A percentile compares a stretch with the other conserved stretches of the same genome.
Evolutionary conservation across 2,113 vertebrate genomes (phyloP).

Genomic region (Cercopithecus mona): DNA sequence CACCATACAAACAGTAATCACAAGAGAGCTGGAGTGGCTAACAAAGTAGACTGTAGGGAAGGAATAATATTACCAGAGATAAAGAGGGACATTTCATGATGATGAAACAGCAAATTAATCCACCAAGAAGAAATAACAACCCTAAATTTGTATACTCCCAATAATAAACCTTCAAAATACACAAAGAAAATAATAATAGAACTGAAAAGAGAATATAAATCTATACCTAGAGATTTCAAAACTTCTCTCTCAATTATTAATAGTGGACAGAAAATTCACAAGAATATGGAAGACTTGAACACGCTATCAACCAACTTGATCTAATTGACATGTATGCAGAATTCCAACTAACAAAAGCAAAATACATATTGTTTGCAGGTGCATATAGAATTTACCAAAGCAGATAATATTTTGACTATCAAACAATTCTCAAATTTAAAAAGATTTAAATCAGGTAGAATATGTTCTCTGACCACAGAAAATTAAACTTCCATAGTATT

Average conservation of each 20-base stretch:
- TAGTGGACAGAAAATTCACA: not conserved
- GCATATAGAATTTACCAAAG: not conserved
- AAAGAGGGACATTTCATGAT: not conserved
- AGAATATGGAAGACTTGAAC: not conserved
- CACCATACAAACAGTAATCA: not conserved
- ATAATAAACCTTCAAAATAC: not conserved
- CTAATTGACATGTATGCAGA: accelerated
- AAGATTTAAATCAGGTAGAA: not conserved
- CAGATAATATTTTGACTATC: not conserved
- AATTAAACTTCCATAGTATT: not conserved
- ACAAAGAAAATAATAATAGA: not conserved
- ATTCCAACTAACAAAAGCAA: not conserved
- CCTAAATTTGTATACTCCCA: not conserved
- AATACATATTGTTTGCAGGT: not conserved
- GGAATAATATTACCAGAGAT: accelerated
- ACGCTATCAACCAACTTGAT: not conserved
- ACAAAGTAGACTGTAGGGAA: not conserved
- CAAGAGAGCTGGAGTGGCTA: not conserved
- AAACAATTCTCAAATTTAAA: too few relatives aligned
- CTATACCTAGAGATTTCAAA: not conserved
- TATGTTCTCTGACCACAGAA: not conserved
- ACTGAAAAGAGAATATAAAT: not conserved
- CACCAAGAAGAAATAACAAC: not conserved
- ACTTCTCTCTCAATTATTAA: not conserved
- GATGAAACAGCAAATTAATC: not conserved